Percentiles rank a stretch among this genome's conserved stretches.
Evolutionary conservation across 30 jellyfish, hydroid and myxozoan genomes (phyloP).

Genomic region (Phacellophora camtschatica): DNA sequence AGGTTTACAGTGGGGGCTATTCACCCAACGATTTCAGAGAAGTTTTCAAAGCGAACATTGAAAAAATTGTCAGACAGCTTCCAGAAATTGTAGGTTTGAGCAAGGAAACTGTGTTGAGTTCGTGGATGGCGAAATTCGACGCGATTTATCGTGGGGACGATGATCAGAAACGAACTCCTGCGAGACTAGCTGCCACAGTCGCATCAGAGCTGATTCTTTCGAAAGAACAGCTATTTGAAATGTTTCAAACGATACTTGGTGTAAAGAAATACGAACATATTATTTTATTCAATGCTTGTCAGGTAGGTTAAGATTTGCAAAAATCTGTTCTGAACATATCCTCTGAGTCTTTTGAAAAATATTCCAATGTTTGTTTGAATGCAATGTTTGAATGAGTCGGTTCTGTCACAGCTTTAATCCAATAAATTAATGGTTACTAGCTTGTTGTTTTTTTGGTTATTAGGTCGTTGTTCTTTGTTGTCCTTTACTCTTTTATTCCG

Average conservation of each 20-base stretch:
- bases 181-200: slow-evolving; percentile 97
- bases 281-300: slow-evolving; percentile 89
- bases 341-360: too few relatives aligned
- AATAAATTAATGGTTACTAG: too few relatives aligned
- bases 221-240: slow-evolving; percentile 88
- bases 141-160: slow-evolving; percentile 99
- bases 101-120: slow-evolving; percentile 95
- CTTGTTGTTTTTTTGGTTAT: too few relatives aligned
- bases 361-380: too few relatives aligned
- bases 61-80: slow-evolving; percentile 80
- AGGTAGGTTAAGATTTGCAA: slow-evolving; percentile 38
- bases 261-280: slow-evolving; percentile 92
- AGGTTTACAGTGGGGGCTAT: slow-evolving; percentile 95
- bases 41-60: slow-evolving; percentile 90
- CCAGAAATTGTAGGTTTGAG: slow-evolving; percentile 98
- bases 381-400: too few relatives aligned
- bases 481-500: too few relatives aligned
- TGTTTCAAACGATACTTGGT: slow-evolving; percentile 86
- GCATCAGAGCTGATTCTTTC: slow-evolving; percentile 93
- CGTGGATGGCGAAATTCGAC: slow-evolving; percentile 99
- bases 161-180: slow-evolving; percentile 94
- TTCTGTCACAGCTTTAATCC: too few relatives aligned
- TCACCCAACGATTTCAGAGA: slow-evolving; percentile 95
- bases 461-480: too few relatives aligned
- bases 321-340: not conserved